Conservation (phyloP, 2,797 vertebrate species). For the Schizopygopsis malacanthus region DNA sequence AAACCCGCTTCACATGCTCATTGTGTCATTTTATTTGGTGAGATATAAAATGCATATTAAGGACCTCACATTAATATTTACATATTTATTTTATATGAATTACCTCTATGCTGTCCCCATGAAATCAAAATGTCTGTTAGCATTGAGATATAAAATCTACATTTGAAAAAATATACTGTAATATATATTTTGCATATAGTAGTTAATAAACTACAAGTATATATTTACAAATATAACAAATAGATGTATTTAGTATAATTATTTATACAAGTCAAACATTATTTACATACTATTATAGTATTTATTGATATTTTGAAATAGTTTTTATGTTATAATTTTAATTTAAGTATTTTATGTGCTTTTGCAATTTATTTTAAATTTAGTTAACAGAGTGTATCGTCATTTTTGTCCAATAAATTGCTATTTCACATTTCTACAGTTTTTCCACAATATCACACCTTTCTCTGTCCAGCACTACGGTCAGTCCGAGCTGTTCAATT, state of each 20-base stretch:
- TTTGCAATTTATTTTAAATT: background rate
- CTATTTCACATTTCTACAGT: background rate
- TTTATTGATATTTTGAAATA: background rate
- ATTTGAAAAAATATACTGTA: background rate
- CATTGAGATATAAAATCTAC: background rate
- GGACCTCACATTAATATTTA: background rate
- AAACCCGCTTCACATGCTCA: background rate
- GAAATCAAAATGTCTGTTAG: background rate
- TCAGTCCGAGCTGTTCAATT: slow-evolving; percentile 94
- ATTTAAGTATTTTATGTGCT: background rate
- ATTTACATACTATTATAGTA: background rate
- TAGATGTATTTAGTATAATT: background rate
- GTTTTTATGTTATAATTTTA: background rate
- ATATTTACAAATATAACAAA: background rate
- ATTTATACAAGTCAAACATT: background rate
- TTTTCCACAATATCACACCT: background rate
- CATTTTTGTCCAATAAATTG: background rate
- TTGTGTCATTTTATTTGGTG: background rate
- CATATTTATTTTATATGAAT: background rate
- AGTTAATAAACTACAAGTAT: background rate
- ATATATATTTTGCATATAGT: background rate
- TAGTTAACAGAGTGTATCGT: background rate
- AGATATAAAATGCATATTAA: background rate
- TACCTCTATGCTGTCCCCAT: background rate
- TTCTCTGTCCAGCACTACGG: slow-evolving; percentile 87